phyloP scores from a whole-genome alignment of 2,888 invertebrate species.

The Drosophila ezoana region DNA sequence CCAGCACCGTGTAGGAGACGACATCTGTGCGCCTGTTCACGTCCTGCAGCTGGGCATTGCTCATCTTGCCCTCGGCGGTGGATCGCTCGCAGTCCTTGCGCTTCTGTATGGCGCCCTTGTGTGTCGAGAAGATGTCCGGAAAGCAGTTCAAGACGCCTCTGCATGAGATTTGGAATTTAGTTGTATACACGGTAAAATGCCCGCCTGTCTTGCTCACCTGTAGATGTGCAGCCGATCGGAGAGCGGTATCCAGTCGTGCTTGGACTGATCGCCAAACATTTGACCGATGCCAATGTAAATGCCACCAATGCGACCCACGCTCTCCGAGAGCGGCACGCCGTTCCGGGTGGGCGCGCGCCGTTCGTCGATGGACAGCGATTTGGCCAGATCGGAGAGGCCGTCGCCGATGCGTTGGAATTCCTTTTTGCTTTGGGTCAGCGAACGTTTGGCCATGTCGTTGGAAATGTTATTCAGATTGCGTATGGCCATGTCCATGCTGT shows the following conservation, averaged over 20 bases:
- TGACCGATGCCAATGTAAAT: constrained; percentile 95
- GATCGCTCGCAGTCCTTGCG: constrained; percentile 94
- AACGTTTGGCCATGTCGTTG: constrained; percentile 94
- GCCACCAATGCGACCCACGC: constrained; percentile 94
- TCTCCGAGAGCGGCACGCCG: constrained; percentile 90
- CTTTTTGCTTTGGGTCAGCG: constrained; percentile 88
- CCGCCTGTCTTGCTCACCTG: constrained; percentile 82
- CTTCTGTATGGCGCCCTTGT: constrained; percentile 95
- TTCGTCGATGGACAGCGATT: constrained; percentile 92
- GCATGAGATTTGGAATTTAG: background rate
- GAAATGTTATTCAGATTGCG: constrained; percentile 93
- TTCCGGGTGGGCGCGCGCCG: constrained; percentile 86
- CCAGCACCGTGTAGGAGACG: constrained; percentile 96
- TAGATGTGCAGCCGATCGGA: constrained; percentile 97
- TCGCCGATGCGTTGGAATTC: constrained; percentile 96
- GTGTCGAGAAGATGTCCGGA: constrained; percentile 95
- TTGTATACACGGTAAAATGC: background rate
- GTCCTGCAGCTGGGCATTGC: constrained; percentile 91
- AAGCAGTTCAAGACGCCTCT: constrained; percentile 95
- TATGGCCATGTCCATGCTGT: constrained; percentile 94
- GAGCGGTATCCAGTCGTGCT: constrained; percentile 95
- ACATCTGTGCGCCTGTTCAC: constrained; percentile 94
- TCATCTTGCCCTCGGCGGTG: constrained; percentile 92
- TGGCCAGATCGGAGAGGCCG: constrained; percentile 93
- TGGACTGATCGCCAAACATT: constrained; percentile 95